Base-by-base conservation (phyloP, 2,888 invertebrate genomes). In the Monochamus alternatus region DNA sequence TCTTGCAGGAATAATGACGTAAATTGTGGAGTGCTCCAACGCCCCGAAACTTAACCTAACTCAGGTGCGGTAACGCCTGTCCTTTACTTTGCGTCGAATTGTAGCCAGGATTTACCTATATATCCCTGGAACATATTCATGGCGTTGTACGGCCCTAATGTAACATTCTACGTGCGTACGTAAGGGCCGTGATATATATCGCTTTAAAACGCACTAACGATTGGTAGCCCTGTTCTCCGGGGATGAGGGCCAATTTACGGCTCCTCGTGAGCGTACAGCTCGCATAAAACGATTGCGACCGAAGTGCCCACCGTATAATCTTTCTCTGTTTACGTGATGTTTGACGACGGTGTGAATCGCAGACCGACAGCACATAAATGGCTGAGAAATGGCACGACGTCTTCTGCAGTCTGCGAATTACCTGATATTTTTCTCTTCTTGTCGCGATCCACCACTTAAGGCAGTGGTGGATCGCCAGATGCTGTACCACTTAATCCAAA, bases 41-140 rank as follows among this genome's bases (percentile, higher is more conserved):
- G n/a, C 55, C 55, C 38, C 22, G n/a, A 51, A 55, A 55, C 55
- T 55, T 55, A 55, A 55, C 55, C 55, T 55, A 55, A 55, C 55
- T 55, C 38, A 55, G 55, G 55, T 55, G 55, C 22, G 55, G 55
- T 14, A 55, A 47, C 47, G 5, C 47, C 12, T 12, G 12, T 47
- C 47, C 47, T 9, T 22, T 55, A n/a, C 55, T 14, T 12, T 55
- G 3, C 55, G 22, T 14, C 55, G 14, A 55, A 55, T 55, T 55
- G 22, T n/a, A 55, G 5, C 14, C 7, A 55, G 14, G n/a, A 55
- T 38, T 38, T 38, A 38, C 47, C 47, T 55, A n/a, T 55, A 55
- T 55, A 55, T 55, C 14, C 22, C n/a, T 55, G 55, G 14, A 14
- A n/a, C n/a, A 55, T 14, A n/a, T 55, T 55, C 55, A 55, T 14